phyloP scores from a whole-genome alignment of 2,797 vertebrate genomes.

The Hafferia zeledoni region DNA sequence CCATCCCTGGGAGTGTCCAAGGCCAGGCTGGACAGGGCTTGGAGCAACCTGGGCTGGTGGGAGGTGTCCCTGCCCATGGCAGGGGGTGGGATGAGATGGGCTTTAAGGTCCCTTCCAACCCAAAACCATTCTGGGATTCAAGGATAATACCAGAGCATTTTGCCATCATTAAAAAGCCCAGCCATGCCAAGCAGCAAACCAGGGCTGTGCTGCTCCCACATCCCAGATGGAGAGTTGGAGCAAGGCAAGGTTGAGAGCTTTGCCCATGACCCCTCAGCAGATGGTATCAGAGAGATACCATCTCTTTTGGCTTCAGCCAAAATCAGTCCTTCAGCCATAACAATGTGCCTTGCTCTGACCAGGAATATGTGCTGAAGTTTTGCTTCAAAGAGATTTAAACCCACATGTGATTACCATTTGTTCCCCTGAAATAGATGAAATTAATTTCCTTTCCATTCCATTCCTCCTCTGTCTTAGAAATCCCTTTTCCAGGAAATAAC shows the following conservation, averaged over 20 bases:
- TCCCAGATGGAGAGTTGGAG: not conserved
- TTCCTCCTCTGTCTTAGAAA: not conserved
- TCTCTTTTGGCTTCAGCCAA: not conserved
- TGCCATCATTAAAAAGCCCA: not conserved
- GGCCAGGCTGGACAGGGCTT: not conserved
- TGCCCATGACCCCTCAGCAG: not conserved
- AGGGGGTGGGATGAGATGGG: rapidly evolving
- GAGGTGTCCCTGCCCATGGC: not conserved
- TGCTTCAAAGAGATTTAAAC: not conserved
- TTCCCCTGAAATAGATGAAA: not conserved
- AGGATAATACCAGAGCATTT: rapidly evolving
- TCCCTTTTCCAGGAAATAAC: not conserved
- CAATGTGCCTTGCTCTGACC: rapidly evolving
- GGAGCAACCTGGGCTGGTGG: not conserved
- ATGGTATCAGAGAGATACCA: not conserved
- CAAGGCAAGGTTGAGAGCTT: not conserved
- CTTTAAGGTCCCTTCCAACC: rapidly evolving
- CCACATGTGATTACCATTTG: not conserved
- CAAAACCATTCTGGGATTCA: not conserved
- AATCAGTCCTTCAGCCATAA: not conserved
- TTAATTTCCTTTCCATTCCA: not conserved
- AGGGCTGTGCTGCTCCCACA: too few relatives aligned
- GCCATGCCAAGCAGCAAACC: too few relatives aligned
- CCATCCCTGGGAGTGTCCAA: not conserved
- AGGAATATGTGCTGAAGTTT: rapidly evolving